Evolutionary conservation across 2,888 invertebrate genomes (phyloP).

Genomic region (Cybosia mesomella): DNA sequence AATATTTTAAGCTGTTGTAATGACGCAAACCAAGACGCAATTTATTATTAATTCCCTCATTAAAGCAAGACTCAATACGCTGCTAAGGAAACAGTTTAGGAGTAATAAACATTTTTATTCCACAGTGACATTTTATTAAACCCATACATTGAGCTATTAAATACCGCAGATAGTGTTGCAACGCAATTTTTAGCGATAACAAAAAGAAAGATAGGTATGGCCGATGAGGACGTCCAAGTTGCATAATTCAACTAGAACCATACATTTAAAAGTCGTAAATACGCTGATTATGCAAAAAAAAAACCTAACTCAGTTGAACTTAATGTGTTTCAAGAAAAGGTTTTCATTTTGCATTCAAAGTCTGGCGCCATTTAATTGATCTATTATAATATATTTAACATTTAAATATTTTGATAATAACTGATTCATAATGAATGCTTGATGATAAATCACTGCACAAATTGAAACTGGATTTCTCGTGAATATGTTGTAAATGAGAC

Average conservation of each 20-base stretch:
- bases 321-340: constrained; percentile 42
- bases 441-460: constrained; percentile 22
- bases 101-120: constrained; percentile 19
- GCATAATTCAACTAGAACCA: constrained; percentile 26
- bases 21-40: constrained; percentile 14
- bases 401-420: constrained; percentile 36
- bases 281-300: constrained; percentile 29
- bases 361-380: constrained; percentile 62
- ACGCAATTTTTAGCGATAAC: constrained; percentile 34
- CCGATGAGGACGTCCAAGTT: constrained; percentile 27
- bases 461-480: constrained; percentile 10
- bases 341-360: constrained; percentile 46
- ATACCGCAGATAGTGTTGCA: constrained; percentile 34
- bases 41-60: constrained; percentile 20
- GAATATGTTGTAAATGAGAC: not conserved
- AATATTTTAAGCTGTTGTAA: constrained; percentile 6
- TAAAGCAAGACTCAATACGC: constrained; percentile 14
- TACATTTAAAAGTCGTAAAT: constrained; percentile 46
- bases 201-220: constrained; percentile 26
- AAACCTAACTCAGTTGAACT: constrained; percentile 34
- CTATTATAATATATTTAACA: constrained; percentile 31
- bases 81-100: constrained; percentile 9
- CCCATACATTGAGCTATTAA: constrained; percentile 33
- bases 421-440: constrained; percentile 35
- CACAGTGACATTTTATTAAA: constrained; percentile 31